These are phyloP conservation scores for Dusona sp. DNA, from an alignment of 2,888 invertebrate species.

Conservation along the genomic window DNA sequence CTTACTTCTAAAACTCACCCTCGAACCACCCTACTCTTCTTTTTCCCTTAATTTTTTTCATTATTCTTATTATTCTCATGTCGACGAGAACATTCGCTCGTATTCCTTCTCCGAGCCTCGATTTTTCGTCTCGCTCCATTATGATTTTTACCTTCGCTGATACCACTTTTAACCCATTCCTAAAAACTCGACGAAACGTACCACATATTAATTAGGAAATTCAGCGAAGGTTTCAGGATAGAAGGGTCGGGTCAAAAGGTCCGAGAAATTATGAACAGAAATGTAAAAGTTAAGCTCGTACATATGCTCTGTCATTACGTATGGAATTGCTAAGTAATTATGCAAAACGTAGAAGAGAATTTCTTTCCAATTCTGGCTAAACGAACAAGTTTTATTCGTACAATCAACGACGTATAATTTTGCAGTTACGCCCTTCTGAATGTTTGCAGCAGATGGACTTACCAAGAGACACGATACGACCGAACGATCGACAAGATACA, in stretches of 20 bases:
- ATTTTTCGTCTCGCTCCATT: background rate
- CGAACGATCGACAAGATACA: constrained; percentile 27
- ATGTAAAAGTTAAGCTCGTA: background rate
- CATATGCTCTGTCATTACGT: background rate
- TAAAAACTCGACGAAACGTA: background rate
- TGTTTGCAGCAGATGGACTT: background rate
- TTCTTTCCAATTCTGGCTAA: background rate
- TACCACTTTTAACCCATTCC: background rate
- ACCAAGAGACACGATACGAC: background rate
- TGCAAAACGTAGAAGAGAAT: background rate
- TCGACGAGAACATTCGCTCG: constrained; percentile 6
- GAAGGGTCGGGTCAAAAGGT: background rate
- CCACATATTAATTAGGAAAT: constrained; percentile 54
- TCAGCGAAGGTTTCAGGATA: constrained; percentile 8
- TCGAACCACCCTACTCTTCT: background rate
- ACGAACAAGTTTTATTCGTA: background rate
- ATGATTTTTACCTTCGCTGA: background rate
- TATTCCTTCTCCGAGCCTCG: background rate
- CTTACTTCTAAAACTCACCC: background rate
- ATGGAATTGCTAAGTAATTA: background rate
- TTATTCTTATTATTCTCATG: constrained; percentile 17
- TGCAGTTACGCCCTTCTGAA: background rate
- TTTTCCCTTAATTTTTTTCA: background rate
- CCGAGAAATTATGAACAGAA: constrained; percentile 26
- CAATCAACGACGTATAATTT: background rate